These are phyloP conservation scores for Catalaphyllia jardinei DNA, from an alignment of 64 coral and sea anemone species.

Conservation along the genomic window DNA sequence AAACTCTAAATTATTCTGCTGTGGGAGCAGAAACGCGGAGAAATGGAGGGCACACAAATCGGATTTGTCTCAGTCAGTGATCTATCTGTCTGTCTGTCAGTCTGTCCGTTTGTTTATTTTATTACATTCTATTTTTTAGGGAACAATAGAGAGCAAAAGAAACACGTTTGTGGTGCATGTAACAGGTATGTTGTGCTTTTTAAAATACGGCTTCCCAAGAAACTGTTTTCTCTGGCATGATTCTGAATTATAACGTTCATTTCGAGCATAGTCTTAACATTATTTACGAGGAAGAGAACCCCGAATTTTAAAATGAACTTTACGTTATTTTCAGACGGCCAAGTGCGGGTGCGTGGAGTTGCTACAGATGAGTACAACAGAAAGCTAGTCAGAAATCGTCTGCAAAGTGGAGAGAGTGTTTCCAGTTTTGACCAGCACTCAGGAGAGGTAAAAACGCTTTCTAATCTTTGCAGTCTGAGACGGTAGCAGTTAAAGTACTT, in stretches of 20 bases:
- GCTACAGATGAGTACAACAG: conserved; percentile 17
- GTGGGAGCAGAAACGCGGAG: too few relatives aligned
- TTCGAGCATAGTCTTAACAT: too few relatives aligned
- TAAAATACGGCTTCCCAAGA: too few relatives aligned
- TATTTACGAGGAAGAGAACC: too few relatives aligned
- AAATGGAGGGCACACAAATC: too few relatives aligned
- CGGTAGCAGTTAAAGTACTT: too few relatives aligned
- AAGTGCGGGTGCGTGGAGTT: conserved; percentile 34
- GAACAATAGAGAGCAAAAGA: conserved; percentile 17
- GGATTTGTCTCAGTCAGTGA: too few relatives aligned
- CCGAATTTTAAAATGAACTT: not conserved
- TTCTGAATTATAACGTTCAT: too few relatives aligned
- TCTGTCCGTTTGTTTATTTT: not conserved
- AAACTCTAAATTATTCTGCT: too few relatives aligned
- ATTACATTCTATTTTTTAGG: not conserved
- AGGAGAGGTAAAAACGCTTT: not conserved
- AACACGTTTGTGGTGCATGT: conserved; percentile 31
- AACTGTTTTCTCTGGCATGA: too few relatives aligned
- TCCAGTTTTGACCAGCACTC: not conserved
- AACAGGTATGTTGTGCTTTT: not conserved
- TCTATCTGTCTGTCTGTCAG: too few relatives aligned
- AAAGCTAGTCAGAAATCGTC: not conserved
- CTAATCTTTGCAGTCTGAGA: too few relatives aligned
- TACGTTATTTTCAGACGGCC: conserved; percentile 1
- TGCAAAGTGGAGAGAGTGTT: not conserved